Evolutionary conservation across 1,140 invertebrate species (phyloP), one percentile per base, ranked within the genome.

Genomic region (Oncopeltus fasciatus): DNA sequence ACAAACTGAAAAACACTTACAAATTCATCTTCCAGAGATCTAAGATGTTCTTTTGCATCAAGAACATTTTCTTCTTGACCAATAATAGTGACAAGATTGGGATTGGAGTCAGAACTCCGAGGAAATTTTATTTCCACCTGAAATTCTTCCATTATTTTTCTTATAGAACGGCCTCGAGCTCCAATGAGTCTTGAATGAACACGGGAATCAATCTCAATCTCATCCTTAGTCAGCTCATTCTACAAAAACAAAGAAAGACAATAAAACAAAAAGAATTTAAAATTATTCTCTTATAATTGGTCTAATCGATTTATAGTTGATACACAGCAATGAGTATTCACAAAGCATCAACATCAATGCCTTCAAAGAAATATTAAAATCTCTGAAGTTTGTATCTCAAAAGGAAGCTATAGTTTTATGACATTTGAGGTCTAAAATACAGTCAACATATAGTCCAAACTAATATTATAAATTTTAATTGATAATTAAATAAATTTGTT

Each of bases 131-230:
- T 85, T 64, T 83, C 82, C 4, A 88, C 85, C 71, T 90, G 87
- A 72, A 80, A 92, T 60, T 95, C 84, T 12, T 94, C 89, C 87
- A 96, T 95, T 61, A 97, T 86, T 70, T 89, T 89, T 28, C 85
- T 82, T 67, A 98, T 91, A 67, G 85, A 90, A 61, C 90, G 82
- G 43, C 95, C 94, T 62, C 83, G 79, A 0, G 80, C 75, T 18
- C 95, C 95, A 71, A 98, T 98, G 18, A 98, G 81, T 51, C 93
- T 83, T 2, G 90, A 84, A 74, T 98, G 95, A 21, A 96, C 84
- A 38, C 90, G 82, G 18, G 81, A 78, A 70, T 93, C 87, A 66
- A 95, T 87, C 46, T 81, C 76, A 1, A 93, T 80, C 67, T 88
- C 86, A 71, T 91, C 88, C 65, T 84, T 85, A 49, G 83, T 79